Percentiles rank a stretch among this genome's conserved stretches.
phyloP scores from a whole-genome alignment of 2,797 vertebrate genomes.

The Poeciliopsis infans region DNA sequence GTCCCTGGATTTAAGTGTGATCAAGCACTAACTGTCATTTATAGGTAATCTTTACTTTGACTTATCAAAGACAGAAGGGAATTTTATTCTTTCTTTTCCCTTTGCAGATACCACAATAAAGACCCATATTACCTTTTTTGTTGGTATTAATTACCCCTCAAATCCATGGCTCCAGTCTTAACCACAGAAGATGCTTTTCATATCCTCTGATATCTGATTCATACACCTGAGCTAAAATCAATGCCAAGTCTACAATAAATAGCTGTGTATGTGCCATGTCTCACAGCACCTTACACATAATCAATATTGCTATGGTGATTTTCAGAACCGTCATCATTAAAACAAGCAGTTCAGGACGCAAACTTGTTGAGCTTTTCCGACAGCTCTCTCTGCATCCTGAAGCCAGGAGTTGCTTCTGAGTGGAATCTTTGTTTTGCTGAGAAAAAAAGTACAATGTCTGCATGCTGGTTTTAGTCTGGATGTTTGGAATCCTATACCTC shows the following conservation, averaged over 20 bases:
- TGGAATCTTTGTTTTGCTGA: neutral
- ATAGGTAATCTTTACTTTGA: slow-evolving; percentile 6
- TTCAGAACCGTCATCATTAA: slow-evolving; percentile 29
- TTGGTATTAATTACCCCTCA: slow-evolving; percentile 58
- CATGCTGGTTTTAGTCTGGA: neutral
- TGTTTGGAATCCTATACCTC: slow-evolving; percentile 1
- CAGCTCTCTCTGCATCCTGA: neutral
- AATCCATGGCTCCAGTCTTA: slow-evolving; percentile 49
- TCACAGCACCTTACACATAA: slow-evolving; percentile 33
- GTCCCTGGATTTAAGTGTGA: neutral
- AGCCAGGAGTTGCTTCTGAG: neutral
- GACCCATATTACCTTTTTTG: slow-evolving; percentile 16
- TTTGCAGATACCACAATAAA: slow-evolving; percentile 25
- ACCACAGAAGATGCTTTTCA: slow-evolving; percentile 58
- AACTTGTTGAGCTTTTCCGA: slow-evolving; percentile 17
- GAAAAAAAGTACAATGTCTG: too few relatives aligned
- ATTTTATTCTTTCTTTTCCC: slow-evolving; percentile 27
- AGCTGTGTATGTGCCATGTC: slow-evolving; percentile 30
- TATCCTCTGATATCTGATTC: slow-evolving; percentile 36
- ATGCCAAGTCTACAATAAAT: slow-evolving; percentile 43
- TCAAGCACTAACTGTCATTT: neutral
- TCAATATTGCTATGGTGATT: slow-evolving; percentile 40
- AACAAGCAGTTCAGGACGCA: slow-evolving; percentile 21
- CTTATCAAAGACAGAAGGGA: neutral
- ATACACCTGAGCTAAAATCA: slow-evolving; percentile 58